Conservation (phyloP, 2,888 invertebrate species). For the Galerucella nymphaeae region DNA sequence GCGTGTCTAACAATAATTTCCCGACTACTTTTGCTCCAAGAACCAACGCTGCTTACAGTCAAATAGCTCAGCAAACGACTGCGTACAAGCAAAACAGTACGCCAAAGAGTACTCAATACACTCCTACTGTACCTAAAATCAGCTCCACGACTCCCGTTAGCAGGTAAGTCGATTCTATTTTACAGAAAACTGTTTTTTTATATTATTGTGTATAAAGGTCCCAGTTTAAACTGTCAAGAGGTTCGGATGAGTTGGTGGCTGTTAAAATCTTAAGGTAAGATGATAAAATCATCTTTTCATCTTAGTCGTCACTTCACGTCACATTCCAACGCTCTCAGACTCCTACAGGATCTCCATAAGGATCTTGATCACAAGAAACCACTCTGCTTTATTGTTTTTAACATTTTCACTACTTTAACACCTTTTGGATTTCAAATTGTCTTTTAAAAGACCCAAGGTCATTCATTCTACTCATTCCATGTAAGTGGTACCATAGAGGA, state of each 20-base stretch:
- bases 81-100: slow-evolving; percentile 51
- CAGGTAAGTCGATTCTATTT: slow-evolving; percentile 35
- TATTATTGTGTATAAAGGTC: slow-evolving; percentile 29
- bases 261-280: slow-evolving; percentile 42
- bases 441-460: too few relatives aligned
- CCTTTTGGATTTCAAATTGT: too few relatives aligned
- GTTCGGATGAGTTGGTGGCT: slow-evolving; percentile 33
- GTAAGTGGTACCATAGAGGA: too few relatives aligned
- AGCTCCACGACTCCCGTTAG: slow-evolving; percentile 54
- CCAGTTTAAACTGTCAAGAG: slow-evolving; percentile 36
- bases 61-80: slow-evolving; percentile 53
- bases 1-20: slow-evolving; percentile 48
- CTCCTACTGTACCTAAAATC: slow-evolving; percentile 64
- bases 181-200: not conserved
- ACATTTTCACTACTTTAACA: too few relatives aligned
- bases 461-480: too few relatives aligned
- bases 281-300: not conserved
- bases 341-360: too few relatives aligned
- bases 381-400: too few relatives aligned
- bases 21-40: slow-evolving; percentile 61
- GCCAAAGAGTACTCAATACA: slow-evolving; percentile 61
- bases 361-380: too few relatives aligned
- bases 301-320: not conserved
- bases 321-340: too few relatives aligned
- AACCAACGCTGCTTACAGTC: slow-evolving; percentile 58